These are phyloP conservation scores for Eupelmus urozonus DNA, from an alignment of 2,888 invertebrate genomes.

Conservation along the genomic window DNA sequence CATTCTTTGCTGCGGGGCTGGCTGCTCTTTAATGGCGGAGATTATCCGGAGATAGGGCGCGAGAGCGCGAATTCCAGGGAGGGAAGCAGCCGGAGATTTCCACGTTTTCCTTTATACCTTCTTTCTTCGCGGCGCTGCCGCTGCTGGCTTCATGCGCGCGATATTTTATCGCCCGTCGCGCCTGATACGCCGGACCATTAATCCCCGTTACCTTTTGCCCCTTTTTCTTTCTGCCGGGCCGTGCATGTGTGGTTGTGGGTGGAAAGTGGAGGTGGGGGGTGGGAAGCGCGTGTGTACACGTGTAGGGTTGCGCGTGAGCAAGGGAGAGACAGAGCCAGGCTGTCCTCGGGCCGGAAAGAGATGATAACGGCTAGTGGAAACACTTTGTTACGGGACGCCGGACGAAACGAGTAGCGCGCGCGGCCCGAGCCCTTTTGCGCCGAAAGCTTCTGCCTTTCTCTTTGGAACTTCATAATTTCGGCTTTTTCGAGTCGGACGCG, in stretches of 20 bases:
- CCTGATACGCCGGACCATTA: conserved; percentile 71
- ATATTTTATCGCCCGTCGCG: conserved; percentile 71
- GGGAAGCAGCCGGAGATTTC: conserved; percentile 27
- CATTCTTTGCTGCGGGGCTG: conserved; percentile 33
- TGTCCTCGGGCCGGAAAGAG: conserved; percentile 69
- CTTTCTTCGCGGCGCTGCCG: conserved; percentile 14
- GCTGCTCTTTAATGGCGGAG: conserved; percentile 63
- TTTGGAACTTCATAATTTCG: conserved; percentile 41
- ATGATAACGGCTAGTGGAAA: conserved; percentile 68
- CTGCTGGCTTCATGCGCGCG: conserved; percentile 62
- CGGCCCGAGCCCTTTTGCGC: neutral
- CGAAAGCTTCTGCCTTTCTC: neutral
- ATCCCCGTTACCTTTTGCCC: conserved; percentile 66
- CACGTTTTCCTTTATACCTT: conserved; percentile 38
- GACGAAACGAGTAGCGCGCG: conserved; percentile 34
- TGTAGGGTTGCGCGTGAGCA: conserved; percentile 63
- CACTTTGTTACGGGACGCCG: conserved; percentile 65
- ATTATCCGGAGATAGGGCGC: conserved; percentile 64
- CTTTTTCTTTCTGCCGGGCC: conserved; percentile 29
- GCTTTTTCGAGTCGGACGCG: neutral
- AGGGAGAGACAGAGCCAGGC: conserved; percentile 42
- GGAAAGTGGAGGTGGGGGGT: too few relatives aligned
- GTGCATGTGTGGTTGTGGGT: neutral
- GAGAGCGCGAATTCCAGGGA: conserved; percentile 62
- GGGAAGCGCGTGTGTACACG: neutral